These are phyloP conservation scores for Sebastes aleutianus DNA, from an alignment of 2,797 vertebrate species.

Conservation along the genomic window DNA sequence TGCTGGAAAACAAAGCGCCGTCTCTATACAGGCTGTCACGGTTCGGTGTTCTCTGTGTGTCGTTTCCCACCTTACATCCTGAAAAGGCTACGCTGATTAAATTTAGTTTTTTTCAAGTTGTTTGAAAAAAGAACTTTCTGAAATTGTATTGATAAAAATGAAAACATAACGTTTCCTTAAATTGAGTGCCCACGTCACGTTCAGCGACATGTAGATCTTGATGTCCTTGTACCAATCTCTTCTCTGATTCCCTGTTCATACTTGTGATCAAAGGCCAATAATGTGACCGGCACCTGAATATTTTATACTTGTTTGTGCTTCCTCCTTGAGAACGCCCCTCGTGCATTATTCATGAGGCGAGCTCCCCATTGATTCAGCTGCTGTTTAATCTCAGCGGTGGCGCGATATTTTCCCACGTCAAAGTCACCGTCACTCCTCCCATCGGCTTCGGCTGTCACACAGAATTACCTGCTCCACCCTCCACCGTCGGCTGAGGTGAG, in stretches of 20 bases:
- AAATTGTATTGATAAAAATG: no score
- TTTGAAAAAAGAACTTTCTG: no score
- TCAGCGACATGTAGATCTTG: not conserved
- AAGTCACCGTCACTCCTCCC: conserved; percentile 45
- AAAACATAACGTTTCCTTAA: no score
- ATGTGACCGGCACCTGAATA: conserved; percentile 58
- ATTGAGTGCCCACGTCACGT: not conserved
- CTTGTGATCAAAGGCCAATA: conserved; percentile 43
- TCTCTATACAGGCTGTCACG: not conserved
- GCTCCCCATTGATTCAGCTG: conserved; percentile 66
- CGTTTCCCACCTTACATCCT: not conserved
- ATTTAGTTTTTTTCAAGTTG: not conserved
- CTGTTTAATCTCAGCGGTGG: conserved; percentile 75
- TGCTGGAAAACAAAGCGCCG: not conserved
- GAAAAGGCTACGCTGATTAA: not conserved
- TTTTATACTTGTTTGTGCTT: conserved; percentile 49
- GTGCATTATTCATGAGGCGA: conserved; percentile 61
- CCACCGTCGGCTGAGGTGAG: conserved; percentile 22
- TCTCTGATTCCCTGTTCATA: conserved; percentile 16
- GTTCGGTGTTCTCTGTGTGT: not conserved
- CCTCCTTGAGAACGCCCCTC: conserved; percentile 55
- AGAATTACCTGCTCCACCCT: conserved; percentile 53
- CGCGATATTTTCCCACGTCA: conserved; percentile 64
- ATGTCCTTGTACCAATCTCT: conserved; percentile 11
- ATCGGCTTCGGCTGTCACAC: conserved; percentile 52